Evolutionary conservation across 2,888 invertebrate genomes (phyloP).

Genomic region (Machimus rusticus): DNA sequence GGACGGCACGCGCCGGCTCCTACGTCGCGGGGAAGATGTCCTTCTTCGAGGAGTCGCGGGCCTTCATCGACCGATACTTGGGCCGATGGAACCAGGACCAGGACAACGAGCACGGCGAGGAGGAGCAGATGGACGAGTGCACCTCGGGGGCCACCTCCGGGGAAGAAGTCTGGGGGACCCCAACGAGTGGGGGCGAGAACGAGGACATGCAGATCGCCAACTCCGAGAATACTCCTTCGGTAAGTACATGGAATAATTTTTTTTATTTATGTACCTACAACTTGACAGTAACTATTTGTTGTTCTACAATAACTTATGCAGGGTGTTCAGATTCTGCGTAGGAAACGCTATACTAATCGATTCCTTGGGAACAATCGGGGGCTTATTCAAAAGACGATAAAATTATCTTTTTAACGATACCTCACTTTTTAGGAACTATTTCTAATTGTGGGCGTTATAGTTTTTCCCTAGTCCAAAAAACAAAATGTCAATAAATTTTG

Average conservation of each 20-base stretch:
- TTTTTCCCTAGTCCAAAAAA: no score
- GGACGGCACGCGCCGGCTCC: conserved; percentile 82
- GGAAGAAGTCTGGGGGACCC: conserved; percentile 89
- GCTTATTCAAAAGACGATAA: no score
- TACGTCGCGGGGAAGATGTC: conserved; percentile 85
- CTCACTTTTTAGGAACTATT: no score
- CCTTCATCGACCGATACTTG: conserved; percentile 63
- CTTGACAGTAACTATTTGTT: no score
- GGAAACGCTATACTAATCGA: no score
- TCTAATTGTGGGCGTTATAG: no score
- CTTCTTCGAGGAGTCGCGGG: conserved; percentile 69
- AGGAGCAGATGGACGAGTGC: conserved; percentile 75
- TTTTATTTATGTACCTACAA: not conserved
- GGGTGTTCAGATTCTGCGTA: no score
- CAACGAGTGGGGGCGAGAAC: conserved; percentile 83
- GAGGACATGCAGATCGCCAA: conserved; percentile 75
- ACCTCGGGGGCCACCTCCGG: conserved; percentile 85
- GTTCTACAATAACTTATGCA: no score
- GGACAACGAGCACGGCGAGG: conserved; percentile 55
- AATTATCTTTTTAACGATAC: no score
- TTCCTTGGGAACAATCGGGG: no score
- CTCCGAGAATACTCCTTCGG: conserved; percentile 74
- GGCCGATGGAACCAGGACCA: conserved; percentile 66
- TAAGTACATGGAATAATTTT: conserved; percentile 57
- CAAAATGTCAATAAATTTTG: no score